Evolutionary conservation across 2,113 vertebrate genomes (phyloP), one percentile per base, ranked within the genome.

Genomic region (Gadus chalcogrammus): DNA sequence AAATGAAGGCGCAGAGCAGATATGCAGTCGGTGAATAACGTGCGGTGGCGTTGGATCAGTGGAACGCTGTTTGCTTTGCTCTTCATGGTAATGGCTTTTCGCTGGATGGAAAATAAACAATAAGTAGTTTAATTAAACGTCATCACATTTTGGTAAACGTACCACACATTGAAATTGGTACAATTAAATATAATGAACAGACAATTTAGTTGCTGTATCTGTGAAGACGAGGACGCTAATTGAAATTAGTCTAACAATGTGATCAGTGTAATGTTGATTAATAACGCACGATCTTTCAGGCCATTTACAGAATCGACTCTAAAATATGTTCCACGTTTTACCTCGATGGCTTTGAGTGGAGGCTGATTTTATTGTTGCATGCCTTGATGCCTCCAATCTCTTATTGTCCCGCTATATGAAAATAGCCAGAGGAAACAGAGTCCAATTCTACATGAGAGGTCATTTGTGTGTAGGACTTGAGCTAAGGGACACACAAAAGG

Each of bases 1-100:
- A 3, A 22, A 80, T 82, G 79, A 66, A 78, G 80, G 78, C 73
- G 76, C 70, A 69, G 59, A 68, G 68, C 72, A 84, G 72, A 81
- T 72, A 72, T 17, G 27, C 20, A 55, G 69, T 69, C 70, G 5
- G 2, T 70, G 61, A 65, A 52, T 72, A 13, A 18, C 69, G 52
- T 74, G 61, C 70, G 18, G 38, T 70, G 0, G 1, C 73, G 53
- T 70, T 60, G 68, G 68, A 42, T 42, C 38, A 1, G 56, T 27
- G 59, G 35, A 62, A 11, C 0, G n/a, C 60, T 75, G 65, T 80
- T 77, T 52, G 1, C 69, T 72, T 75, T 7, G 59, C 78, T 65
- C 72, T 64, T 76, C 35, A 72, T 78, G 78, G 79, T 71, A 48
- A 86, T 63, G 61, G 0, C 62, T 65, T 83, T 52, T 56, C 15